These are phyloP conservation scores for Panthera tigris DNA, from an alignment of 2,113 vertebrate genomes.

Conservation along the genomic window DNA sequence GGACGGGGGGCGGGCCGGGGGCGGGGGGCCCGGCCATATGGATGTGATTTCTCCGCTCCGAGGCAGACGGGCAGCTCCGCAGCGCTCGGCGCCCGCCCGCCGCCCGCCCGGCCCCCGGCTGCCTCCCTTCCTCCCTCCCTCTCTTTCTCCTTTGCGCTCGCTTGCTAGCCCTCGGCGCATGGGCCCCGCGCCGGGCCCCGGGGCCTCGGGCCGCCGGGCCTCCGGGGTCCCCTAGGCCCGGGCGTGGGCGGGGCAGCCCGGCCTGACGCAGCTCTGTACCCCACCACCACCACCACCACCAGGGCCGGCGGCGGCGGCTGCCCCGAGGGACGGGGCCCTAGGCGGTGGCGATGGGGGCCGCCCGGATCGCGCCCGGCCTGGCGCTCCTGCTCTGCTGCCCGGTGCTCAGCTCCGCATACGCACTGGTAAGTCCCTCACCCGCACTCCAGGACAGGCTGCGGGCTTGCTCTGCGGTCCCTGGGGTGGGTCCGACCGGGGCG, in stretches of 20 bases:
- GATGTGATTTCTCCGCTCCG: constrained; percentile 92
- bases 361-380: constrained; percentile 88
- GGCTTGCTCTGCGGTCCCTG: neutral
- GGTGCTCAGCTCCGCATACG: constrained; percentile 87
- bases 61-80: constrained; percentile 82
- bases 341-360: constrained; percentile 92
- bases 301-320: constrained; percentile 76
- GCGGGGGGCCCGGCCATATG: constrained; percentile 91
- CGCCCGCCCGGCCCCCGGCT: constrained; percentile 70
- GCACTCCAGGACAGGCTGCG: neutral
- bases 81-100: constrained; percentile 76
- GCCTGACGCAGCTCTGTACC: constrained; percentile 71
- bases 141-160: neutral
- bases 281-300: constrained; percentile 55
- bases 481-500: neutral
- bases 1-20: constrained; percentile 75
- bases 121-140: constrained; percentile 44
- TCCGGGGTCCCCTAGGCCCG: constrained; percentile 71
- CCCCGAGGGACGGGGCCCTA: constrained; percentile 84
- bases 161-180: constrained; percentile 54
- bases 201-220: constrained; percentile 66
- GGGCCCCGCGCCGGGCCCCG: constrained; percentile 66
- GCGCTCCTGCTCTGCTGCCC: constrained; percentile 91
- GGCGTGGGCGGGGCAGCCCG: constrained; percentile 66
- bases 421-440: constrained; percentile 89